A percentile compares a stretch with the other conserved stretches of the same genome.
These are phyloP conservation scores for Heliornis fulica DNA, from an alignment of 2,113 vertebrate genomes.

Conservation along the genomic window DNA sequence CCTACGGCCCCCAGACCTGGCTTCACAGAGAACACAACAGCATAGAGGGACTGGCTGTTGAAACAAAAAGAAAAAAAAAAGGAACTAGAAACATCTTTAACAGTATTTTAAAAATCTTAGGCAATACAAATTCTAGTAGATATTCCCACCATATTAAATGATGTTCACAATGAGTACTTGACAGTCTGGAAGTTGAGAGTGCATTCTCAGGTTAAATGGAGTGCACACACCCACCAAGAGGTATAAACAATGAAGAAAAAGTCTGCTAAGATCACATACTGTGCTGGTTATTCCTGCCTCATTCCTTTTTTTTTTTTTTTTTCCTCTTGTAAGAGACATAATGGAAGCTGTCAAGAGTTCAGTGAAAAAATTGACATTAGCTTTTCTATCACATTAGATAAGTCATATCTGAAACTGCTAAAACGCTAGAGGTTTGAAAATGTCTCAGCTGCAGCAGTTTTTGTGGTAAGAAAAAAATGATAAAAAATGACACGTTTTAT, in stretches of 20 bases:
- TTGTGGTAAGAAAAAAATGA: background rate
- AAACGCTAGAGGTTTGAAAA: background rate
- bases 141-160: background rate
- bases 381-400: background rate
- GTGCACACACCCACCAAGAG: background rate
- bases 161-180: background rate
- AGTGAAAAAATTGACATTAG: background rate
- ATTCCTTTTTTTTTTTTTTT: background rate
- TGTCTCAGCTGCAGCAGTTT: background rate
- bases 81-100: background rate
- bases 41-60: background rate
- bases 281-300: background rate
- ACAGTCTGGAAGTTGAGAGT: background rate
- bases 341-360: constrained; percentile 18
- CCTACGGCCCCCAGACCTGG: background rate
- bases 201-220: background rate
- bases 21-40: background rate
- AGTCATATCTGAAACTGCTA: background rate
- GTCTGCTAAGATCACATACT: background rate
- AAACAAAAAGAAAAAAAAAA: background rate
- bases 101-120: background rate
- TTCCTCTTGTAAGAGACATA: background rate
- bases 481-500: background rate
- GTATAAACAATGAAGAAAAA: background rate
- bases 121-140: background rate